Base-by-base conservation (phyloP, 2,888 invertebrate species). In the Microctonus aethiopoides region DNA sequence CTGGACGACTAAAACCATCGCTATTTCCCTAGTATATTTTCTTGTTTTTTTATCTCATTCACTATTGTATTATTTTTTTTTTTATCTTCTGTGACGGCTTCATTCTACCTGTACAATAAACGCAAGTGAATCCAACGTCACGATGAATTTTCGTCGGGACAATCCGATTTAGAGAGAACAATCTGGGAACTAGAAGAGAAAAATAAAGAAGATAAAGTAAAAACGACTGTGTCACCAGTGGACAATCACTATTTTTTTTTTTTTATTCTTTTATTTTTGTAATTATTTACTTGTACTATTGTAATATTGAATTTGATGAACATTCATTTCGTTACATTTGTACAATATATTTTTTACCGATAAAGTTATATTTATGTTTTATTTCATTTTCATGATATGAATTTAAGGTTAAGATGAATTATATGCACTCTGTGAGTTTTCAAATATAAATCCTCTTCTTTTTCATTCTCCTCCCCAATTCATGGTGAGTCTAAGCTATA, bases 401-500 rank as follows among this genome's bases (percentile, higher is more conserved):
- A n/a, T n/a, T n/a, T n/a, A n/a, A 39, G 13, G 39, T 39, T 2
- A 1, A n/a, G 5, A n/a, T n/a, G 39, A n/a, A 39, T 39, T n/a
- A n/a, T n/a, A 39, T 39, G 39, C 39, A 39, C n/a, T 39, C 3
- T 13, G 39, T 13, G n/a, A 39, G n/a, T 39, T 39, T 39, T n/a
- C n/a, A n/a, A n/a, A n/a, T 22, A 26, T 51, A 34, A n/a, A 51
- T 22, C 32, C 32, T 16, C n/a, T 16, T 34, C 46, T 39, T 20
- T 46, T 34, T n/a, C 16, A 24, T 34, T 13, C n/a, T 22, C 9
- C 56, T 13, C 34, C 26, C 52, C 61, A 39, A 61, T 67, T 36
- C 68, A 51, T 70, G 56, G 62, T 69, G 67, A 74, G 72, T 73
- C 75, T 67, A 62, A 46, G 63, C 69, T 51, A 57, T 54, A 54